phyloP scores from a whole-genome alignment of 2,113 vertebrate species.

The Anolis sagrei region DNA sequence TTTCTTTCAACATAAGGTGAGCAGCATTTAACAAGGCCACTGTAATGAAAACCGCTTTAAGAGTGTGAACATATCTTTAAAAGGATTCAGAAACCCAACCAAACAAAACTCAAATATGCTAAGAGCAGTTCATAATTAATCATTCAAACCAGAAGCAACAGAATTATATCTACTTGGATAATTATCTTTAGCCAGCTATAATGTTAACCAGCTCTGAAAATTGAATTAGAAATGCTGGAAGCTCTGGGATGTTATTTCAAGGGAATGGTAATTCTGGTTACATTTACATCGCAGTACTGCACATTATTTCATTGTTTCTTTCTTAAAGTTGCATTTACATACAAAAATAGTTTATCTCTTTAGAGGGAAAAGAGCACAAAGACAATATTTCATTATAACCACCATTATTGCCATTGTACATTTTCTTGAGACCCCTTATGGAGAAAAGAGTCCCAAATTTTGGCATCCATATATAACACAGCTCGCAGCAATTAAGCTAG shows the following conservation, averaged over 20 bases:
- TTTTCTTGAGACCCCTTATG: background rate
- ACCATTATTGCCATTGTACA: too few species aligned
- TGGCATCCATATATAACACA: background rate
- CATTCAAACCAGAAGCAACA: constrained; percentile 14
- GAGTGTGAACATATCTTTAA: background rate
- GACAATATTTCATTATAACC: background rate
- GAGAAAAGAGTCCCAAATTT: background rate
- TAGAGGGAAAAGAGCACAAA: background rate
- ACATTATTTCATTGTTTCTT: background rate
- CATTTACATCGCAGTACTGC: background rate
- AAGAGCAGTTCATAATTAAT: constrained; percentile 11
- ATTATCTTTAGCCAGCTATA: constrained; percentile 29
- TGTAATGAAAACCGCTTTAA: constrained; percentile 21
- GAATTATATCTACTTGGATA: constrained; percentile 20
- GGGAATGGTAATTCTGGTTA: constrained; percentile 1
- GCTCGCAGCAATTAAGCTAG: background rate
- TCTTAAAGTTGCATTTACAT: background rate
- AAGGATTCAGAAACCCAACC: constrained; percentile 24
- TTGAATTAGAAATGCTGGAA: constrained; percentile 24
- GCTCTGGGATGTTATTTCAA: constrained; percentile 21
- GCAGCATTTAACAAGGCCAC: constrained; percentile 13
- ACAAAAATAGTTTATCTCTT: constrained; percentile 3
- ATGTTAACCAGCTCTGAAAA: constrained; percentile 14
- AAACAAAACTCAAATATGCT: background rate
- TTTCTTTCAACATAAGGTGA: constrained; percentile 6